Evolutionary conservation across 2,797 vertebrate genomes (phyloP).

Genomic region (Diceros bicornis): DNA sequence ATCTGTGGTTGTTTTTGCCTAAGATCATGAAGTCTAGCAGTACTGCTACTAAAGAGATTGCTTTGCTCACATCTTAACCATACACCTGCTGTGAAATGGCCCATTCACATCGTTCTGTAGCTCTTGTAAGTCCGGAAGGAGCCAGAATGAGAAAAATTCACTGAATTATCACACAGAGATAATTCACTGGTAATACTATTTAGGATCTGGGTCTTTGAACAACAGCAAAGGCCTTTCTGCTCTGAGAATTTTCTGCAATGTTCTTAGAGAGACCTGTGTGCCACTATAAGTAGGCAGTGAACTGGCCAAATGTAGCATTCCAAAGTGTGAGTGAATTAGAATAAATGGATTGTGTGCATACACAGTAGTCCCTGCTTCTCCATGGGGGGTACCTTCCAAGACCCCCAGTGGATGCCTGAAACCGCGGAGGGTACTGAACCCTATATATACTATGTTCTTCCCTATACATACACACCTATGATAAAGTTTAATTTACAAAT

Average conservation of each 20-base stretch:
- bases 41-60: neutral
- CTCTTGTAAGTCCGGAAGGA: neutral
- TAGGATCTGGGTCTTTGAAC: neutral
- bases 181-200: neutral
- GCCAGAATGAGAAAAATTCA: neutral
- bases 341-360: neutral
- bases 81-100: neutral
- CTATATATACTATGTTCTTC: no score
- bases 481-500: no score
- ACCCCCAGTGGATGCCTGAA: no score
- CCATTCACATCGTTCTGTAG: neutral
- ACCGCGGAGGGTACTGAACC: no score
- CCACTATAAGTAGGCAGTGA: neutral
- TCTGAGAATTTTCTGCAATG: neutral
- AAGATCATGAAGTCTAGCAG: neutral
- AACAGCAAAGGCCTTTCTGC: neutral
- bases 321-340: neutral
- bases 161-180: neutral
- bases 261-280: neutral
- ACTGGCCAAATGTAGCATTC: neutral
- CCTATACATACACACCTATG: no score
- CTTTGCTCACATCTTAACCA: neutral
- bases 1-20: neutral
- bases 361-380: no score
- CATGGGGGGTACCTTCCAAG: no score